Evolutionary conservation across 1,140 invertebrate genomes (phyloP), one percentile per base, ranked within the genome.

Genomic region (Plodia interpunctella): DNA sequence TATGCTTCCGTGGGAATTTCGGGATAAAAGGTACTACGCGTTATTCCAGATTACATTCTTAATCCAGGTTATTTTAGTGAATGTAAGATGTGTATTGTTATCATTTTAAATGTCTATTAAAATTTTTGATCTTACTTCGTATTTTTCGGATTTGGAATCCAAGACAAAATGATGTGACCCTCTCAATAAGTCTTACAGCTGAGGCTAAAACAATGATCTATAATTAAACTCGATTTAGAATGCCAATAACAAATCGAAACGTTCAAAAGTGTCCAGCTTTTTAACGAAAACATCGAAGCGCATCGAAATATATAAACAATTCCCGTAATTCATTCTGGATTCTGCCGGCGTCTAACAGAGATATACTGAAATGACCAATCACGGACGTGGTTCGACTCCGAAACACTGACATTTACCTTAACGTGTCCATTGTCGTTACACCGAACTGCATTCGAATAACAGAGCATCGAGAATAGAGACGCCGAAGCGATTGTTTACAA

Each of bases 301-400:
- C 64, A 66, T 67, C 66, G 66, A 65, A 57, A 49, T 67, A 77
- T 75, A 77, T 75, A 80, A 80, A 75, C 71, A 78, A 81, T 81
- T 78, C 73, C 70, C 68, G 67, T 74, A 68, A 69, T 69, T 73
- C 66, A 83, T 85, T 83, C 66, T 56, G 70, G 55, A 87, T 85
- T 85, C 80, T 32, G 65, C 53, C 60, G 44, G 72, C 73, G 80
- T 83, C 59, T 74, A 71, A 75, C 74, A 73, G 69, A 83, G 80
- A 84, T 87, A 78, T 84, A 84, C 76, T 83, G 80, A 80, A 85
- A 85, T 87, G 79, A 85, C 80, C 80, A 85, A 83, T 87, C 74
- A 79, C 62, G 68, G 62, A 84, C 84, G 83, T 87, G 84, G 61
- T 49, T 55, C 30, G 74, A 60, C 58, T 83, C 51, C 69, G 49